Percentiles rank a stretch among this genome's conserved stretches.
phyloP scores from a whole-genome alignment of 2,797 vertebrate species.

The Catharus ustulatus region DNA sequence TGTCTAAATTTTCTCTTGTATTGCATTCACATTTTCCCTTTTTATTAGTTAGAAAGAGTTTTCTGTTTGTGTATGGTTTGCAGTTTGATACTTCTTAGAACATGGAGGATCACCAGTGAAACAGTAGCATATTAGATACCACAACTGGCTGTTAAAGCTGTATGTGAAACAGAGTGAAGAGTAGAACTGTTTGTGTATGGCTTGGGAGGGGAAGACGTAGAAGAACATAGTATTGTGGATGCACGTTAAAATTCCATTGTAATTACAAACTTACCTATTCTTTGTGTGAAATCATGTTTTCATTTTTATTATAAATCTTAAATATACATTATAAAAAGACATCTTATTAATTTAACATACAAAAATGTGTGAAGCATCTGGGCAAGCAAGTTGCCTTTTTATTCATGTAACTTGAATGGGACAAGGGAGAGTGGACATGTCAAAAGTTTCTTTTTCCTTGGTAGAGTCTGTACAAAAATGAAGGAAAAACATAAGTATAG shows the following conservation, averaged over 20 bases:
- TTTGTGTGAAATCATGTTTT: constrained; percentile 67
- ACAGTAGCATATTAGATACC: not conserved
- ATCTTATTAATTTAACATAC: constrained; percentile 18
- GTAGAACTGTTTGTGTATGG: constrained; percentile 5
- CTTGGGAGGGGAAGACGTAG: not conserved
- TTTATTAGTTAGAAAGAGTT: not conserved
- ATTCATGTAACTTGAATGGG: constrained; percentile 30
- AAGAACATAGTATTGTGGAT: constrained; percentile 41
- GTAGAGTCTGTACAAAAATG: not conserved
- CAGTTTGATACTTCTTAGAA: not conserved
- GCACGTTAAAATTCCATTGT: constrained; percentile 54
- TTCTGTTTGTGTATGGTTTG: constrained; percentile 21
- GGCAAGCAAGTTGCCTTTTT: constrained; percentile 8
- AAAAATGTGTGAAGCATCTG: constrained; percentile 43
- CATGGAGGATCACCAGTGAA: constrained; percentile 22
- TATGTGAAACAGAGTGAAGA: not conserved
- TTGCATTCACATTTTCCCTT: not conserved
- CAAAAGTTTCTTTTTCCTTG: constrained; percentile 39
- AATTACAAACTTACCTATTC: constrained; percentile 29
- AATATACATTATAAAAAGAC: constrained; percentile 60
- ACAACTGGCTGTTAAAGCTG: not conserved
- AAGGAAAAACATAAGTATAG: not conserved
- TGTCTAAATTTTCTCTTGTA: constrained; percentile 5
- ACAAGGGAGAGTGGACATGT: constrained; percentile 55
- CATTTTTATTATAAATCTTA: constrained; percentile 67